Conservation (phyloP, 2,888 invertebrate genomes). For the Nymphalis c-album region DNA sequence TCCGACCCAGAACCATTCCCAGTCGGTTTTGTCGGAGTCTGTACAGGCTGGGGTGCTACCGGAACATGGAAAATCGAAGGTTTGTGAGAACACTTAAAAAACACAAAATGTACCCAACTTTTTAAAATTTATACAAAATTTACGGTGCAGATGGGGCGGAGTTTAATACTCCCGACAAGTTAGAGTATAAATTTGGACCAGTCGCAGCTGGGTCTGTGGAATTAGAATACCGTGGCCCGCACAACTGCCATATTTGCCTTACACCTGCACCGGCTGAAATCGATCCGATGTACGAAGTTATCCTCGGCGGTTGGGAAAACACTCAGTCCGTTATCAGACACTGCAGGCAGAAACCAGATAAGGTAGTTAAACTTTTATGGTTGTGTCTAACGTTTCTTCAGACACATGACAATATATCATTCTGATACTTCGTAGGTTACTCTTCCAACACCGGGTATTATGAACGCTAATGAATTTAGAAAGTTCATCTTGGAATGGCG, state of each 20-base stretch:
- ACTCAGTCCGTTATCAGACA: constrained; percentile 84
- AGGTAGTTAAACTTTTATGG: constrained; percentile 68
- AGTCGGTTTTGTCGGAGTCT: constrained; percentile 88
- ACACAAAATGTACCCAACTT: constrained; percentile 77
- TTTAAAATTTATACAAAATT: constrained; percentile 56
- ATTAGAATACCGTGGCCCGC: constrained; percentile 82
- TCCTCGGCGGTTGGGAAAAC: constrained; percentile 86
- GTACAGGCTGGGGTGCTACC: constrained; percentile 92
- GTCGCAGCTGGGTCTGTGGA: constrained; percentile 77
- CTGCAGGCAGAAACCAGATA: constrained; percentile 83
- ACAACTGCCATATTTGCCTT: constrained; percentile 84
- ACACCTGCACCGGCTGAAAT: constrained; percentile 78
- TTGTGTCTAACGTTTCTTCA: constrained; percentile 19
- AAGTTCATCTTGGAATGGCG: constrained; percentile 82
- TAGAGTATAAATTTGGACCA: constrained; percentile 82
- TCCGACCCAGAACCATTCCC: constrained; percentile 86
- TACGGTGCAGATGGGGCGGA: constrained; percentile 77
- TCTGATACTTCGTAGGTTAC: constrained; percentile 74
- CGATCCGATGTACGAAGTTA: constrained; percentile 84
- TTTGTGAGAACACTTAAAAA: constrained; percentile 51
- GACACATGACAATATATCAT: constrained; percentile 38
- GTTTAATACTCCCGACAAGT: constrained; percentile 80
- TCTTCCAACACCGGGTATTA: constrained; percentile 80
- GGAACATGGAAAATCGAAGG: constrained; percentile 92
- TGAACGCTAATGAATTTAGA: constrained; percentile 79